Base-by-base conservation (phyloP, 1,140 invertebrate genomes). In the Coenobita brevimanus region DNA sequence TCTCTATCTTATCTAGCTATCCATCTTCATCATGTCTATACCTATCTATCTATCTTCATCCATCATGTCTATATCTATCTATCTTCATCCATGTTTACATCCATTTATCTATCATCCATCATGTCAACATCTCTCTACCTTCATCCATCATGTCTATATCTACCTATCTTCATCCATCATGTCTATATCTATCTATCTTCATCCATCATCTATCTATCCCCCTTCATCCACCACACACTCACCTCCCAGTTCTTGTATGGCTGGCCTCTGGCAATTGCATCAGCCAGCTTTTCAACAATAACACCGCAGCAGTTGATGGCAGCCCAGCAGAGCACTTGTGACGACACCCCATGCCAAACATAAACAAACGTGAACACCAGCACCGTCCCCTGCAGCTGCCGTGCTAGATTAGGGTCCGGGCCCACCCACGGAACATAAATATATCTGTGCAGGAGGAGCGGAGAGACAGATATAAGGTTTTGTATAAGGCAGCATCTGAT, bases 301-400 rank as follows among this genome's bases (percentile, higher is more conserved):
- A 98, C 93, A 57, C 96, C 97, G 17, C 95, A 90, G 91, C 95
- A 98, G 92, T 98, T 98, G 0, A 97, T 92, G 10, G 95, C 84
- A 6, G 96, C 94, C 97, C 98, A 99, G 87, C 97, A 93, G 86
- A 98, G 94, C 89, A 98, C 95, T 90, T 95, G 95, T 36, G 93
- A 93, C 69, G 95, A 94, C 27, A 95, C 94, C 21, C 97, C 97
- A 92, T 99, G 98, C 98, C 97, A 99, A 60, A 97, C 91, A 91
- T 95, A 97, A 1, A 99, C 95, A 93, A 98, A 98, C 24, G 93
- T 90, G 92, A 98, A 99, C 89, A 96, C 97, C 1, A 95, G 89
- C 24, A 96, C 94, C 24, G 96, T 97, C 21, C 96, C 96, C 33
- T 95, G 90, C 0, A 97, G 91, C 92, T 96, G 96, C 83, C 93